phyloP scores from a whole-genome alignment of 1,140 invertebrate genomes.

The Lethocerus indicus region DNA sequence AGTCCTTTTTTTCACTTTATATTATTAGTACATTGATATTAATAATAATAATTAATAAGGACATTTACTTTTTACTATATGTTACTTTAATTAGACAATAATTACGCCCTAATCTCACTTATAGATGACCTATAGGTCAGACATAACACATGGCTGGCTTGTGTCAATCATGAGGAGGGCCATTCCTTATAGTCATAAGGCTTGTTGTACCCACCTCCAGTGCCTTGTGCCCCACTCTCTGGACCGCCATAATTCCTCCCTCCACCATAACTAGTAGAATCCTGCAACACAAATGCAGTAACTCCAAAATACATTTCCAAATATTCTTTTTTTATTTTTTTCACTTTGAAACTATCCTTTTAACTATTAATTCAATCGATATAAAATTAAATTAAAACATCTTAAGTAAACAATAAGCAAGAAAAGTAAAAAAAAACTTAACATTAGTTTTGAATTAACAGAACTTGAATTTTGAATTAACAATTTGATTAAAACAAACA shows the following conservation, averaged over 20 bases:
- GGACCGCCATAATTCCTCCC: slow-evolving; percentile 21
- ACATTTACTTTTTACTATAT: slow-evolving; percentile 15
- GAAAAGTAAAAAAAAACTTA: too few relatives aligned
- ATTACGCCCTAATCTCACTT: slow-evolving; percentile 21
- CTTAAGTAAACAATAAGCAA: too few relatives aligned
- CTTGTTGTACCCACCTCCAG: slow-evolving; percentile 38
- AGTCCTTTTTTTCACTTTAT: slow-evolving; percentile 14
- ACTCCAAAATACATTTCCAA: too few relatives aligned
- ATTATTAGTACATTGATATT: slow-evolving; percentile 16
- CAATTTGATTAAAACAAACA: too few relatives aligned
- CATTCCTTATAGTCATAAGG: slow-evolving; percentile 41
- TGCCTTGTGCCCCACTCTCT: slow-evolving; percentile 25
- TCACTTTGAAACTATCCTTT: too few relatives aligned
- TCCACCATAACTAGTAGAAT: slow-evolving; percentile 25
- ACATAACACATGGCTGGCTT: slow-evolving; percentile 17
- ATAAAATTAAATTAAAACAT: too few relatives aligned
- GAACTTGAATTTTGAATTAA: too few relatives aligned
- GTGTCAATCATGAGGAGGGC: slow-evolving; percentile 34
- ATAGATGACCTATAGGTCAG: slow-evolving; percentile 14
- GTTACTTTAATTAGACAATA: slow-evolving; percentile 14
- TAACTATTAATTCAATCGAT: too few relatives aligned
- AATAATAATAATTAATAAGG: slow-evolving; percentile 12
- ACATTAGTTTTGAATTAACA: too few relatives aligned
- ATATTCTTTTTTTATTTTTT: too few relatives aligned
- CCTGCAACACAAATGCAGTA: slow-evolving; percentile 20